These are phyloP conservation scores for Epicampocera succincta DNA, from an alignment of 2,888 invertebrate genomes.

Conservation along the genomic window DNA sequence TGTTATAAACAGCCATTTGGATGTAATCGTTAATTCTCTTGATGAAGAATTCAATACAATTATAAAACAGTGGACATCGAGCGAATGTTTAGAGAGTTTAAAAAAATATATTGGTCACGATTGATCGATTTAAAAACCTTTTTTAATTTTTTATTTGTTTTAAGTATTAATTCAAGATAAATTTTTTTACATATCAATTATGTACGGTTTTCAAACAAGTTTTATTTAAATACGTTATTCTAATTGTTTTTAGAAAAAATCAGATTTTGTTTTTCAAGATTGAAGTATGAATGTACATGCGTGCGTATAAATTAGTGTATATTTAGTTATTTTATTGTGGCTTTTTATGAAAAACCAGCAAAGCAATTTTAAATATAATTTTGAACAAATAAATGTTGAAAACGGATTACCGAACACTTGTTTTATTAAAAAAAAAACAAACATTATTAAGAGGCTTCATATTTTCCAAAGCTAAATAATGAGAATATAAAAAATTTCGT, in stretches of 20 bases:
- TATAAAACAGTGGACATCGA: constrained; percentile 78
- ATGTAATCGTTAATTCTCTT: constrained; percentile 73
- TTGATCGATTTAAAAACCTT: constrained; percentile 68
- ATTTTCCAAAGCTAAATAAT: too few species aligned
- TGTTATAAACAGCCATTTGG: constrained; percentile 71
- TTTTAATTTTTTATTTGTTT: constrained; percentile 31
- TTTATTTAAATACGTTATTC: constrained; percentile 6
- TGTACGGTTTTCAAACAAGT: constrained; percentile 41
- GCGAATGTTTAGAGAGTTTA: constrained; percentile 78
- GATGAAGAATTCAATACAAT: constrained; percentile 79
- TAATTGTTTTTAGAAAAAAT: neutral
- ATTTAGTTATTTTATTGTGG: constrained; percentile 37
- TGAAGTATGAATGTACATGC: constrained; percentile 25
- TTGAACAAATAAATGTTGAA: constrained; percentile 50
- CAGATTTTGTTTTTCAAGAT: constrained; percentile 14
- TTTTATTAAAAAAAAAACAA: too few species aligned
- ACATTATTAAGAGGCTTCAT: too few species aligned
- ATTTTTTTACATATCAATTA: constrained; percentile 56
- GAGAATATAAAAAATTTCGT: too few species aligned
- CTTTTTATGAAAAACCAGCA: constrained; percentile 23
- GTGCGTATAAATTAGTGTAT: constrained; percentile 40
- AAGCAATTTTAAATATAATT: constrained; percentile 43
- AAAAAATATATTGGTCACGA: constrained; percentile 77
- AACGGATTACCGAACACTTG: neutral
- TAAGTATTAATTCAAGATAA: constrained; percentile 51